Base-by-base conservation (phyloP, 1,140 invertebrate species). In the Eupristina koningsbergeri region DNA sequence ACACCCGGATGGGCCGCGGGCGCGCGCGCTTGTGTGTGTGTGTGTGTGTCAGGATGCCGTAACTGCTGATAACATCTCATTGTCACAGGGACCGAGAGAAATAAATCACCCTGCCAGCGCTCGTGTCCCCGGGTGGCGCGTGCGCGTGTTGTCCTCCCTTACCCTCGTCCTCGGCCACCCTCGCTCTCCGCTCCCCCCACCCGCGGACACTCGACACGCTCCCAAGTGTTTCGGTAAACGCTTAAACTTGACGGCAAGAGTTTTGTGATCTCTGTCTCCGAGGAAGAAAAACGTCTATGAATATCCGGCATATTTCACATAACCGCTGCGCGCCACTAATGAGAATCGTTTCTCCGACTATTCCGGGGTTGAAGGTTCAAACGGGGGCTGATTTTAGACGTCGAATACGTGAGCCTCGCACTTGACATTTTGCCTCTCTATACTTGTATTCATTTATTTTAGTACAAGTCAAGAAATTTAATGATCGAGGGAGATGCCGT, bases 21-120 rank as follows among this genome's bases (percentile, higher is more conserved):
- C 50, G 53, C 22, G 13, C 31, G 8, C 36, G 39, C 47, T n/a
- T 67, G 73, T 63, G 45, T 15, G 6, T 50, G 73, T 63, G 45
- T 67, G 58, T 39, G 75, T 29, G 75, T 78, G 45, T 64, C 81
- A 80, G 71, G 61, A 79, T 29, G 63, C 81, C 77, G 78, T 76
- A 81, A 84, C 84, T 81, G 67, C 74, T 84, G 91, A 92, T 91
- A 92, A 89, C 88, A 91, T 91, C 90, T 91, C 88, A 89, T 89
- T 90, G 89, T 90, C 88, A 87, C 87, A 87, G 85, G 80, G 88
- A 74, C 86, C 86, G 87, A 41, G 87, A 41, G 78, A 84, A 91
- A 91, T 88, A 89, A 89, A 88, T 88, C 88, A 88, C 84, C 58
- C 81, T 81, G 67, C 47, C 61, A 39, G 26, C 76, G n/a, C 26